Percentiles rank a stretch among this genome's conserved stretches.
Evolutionary conservation across 2,888 invertebrate species (phyloP).

Genomic region (Macaria notata): DNA sequence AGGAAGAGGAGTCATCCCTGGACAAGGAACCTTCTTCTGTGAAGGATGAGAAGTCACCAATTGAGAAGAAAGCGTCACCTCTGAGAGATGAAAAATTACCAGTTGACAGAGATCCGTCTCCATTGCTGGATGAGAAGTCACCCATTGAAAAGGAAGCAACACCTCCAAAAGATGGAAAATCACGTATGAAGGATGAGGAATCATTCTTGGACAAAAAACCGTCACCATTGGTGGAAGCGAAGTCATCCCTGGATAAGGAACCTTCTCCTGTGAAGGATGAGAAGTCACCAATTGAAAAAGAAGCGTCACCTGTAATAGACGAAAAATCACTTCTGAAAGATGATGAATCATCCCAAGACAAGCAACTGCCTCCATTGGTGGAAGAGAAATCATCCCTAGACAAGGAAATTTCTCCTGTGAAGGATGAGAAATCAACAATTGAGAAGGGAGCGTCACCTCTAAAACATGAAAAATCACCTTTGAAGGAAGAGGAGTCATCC

Average conservation of each 20-base stretch:
- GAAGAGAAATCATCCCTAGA: no score
- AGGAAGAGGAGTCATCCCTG: background rate
- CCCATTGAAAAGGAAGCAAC: background rate
- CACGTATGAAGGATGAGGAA: no score
- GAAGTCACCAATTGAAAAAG: no score
- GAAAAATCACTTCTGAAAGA: no score
- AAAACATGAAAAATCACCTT: background rate
- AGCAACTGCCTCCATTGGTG: no score
- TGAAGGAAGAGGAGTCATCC: background rate
- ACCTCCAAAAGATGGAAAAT: conserved; percentile 8
- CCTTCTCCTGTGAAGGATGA: no score
- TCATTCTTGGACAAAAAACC: no score
- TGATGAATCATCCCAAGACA: no score
- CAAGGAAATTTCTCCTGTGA: background rate
- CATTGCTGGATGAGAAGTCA: background rate
- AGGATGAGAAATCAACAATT: background rate
- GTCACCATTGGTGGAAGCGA: no score
- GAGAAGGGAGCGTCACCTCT: background rate
- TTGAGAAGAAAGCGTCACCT: conserved; percentile 23
- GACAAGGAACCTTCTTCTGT: conserved; percentile 10
- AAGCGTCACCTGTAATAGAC: no score
- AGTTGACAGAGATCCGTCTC: background rate
- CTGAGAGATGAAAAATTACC: background rate
- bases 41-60: background rate
- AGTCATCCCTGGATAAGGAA: no score